Evolutionary conservation across 2,797 vertebrate genomes (phyloP).

Genomic region (Chrosomus eos): DNA sequence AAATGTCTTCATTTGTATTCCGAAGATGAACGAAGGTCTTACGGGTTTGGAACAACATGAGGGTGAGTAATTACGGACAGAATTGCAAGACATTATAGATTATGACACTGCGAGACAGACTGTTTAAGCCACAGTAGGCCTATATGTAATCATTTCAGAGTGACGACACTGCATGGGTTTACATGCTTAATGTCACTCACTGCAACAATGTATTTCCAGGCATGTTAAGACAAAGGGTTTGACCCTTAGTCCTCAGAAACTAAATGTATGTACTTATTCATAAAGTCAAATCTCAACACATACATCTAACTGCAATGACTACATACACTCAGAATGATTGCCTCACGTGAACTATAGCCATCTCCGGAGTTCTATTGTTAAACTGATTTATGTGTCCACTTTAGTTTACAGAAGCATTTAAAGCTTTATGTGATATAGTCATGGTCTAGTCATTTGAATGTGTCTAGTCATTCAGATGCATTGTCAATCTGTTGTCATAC

Average conservation of each 20-base stretch:
- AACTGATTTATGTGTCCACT: neutral
- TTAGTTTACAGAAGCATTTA: slow-evolving; percentile 2
- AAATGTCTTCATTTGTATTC: too few relatives aligned
- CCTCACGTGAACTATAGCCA: neutral
- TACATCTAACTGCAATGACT: neutral
- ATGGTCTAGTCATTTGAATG: slow-evolving; percentile 16
- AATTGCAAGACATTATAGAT: too few relatives aligned
- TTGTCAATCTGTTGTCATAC: neutral
- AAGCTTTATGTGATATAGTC: slow-evolving; percentile 1
- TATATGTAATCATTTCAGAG: neutral
- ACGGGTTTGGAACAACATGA: too few relatives aligned
- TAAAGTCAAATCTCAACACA: neutral
- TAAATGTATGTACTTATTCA: neutral
- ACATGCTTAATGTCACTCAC: neutral
- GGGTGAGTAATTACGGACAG: too few relatives aligned
- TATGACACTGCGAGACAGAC: neutral
- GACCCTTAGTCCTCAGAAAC: neutral
- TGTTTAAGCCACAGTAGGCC: neutral
- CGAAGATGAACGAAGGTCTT: too few relatives aligned
- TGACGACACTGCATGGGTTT: neutral
- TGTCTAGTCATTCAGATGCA: slow-evolving; percentile 9
- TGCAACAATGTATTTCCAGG: neutral
- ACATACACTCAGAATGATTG: slow-evolving; percentile 17
- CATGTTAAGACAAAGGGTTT: neutral
- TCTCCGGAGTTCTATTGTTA: neutral